Evolutionary conservation across 2,888 invertebrate species (phyloP).

Genomic region (Abrostola tripartita): DNA sequence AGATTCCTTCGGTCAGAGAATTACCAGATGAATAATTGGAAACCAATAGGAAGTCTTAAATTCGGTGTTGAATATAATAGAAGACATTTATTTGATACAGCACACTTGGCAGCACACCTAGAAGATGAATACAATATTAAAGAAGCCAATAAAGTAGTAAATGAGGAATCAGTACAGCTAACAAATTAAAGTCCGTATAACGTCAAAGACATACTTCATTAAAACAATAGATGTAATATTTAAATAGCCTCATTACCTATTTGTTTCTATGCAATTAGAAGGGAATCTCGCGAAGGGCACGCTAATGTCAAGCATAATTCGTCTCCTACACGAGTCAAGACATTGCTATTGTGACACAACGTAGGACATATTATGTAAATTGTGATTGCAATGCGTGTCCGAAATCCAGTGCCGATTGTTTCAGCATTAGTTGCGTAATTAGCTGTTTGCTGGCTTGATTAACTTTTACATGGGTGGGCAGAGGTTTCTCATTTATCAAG

Average conservation of each 20-base stretch:
- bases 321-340: conserved; percentile 78
- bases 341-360: conserved; percentile 64
- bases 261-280: conserved; percentile 50
- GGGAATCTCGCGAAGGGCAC: conserved; percentile 45
- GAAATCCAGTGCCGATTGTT: conserved; percentile 59
- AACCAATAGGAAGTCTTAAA: too few species aligned
- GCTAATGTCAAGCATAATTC: conserved; percentile 73
- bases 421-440: conserved; percentile 33
- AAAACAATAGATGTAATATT: conserved; percentile 29
- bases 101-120: too few species aligned
- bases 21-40: too few species aligned
- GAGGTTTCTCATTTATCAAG: neutral
- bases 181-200: neutral
- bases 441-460: conserved; percentile 5
- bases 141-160: too few species aligned
- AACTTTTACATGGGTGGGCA: neutral
- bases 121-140: too few species aligned
- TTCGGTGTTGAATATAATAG: too few species aligned
- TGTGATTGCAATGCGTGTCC: conserved; percentile 66
- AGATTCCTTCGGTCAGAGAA: too few species aligned
- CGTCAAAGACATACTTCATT: conserved; percentile 9
- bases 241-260: conserved; percentile 30
- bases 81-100: too few species aligned
- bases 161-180: neutral
- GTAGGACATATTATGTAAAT: conserved; percentile 63